These are phyloP conservation scores for Ammodytes marinus DNA, from an alignment of 2,113 vertebrate species.

Conservation along the genomic window DNA sequence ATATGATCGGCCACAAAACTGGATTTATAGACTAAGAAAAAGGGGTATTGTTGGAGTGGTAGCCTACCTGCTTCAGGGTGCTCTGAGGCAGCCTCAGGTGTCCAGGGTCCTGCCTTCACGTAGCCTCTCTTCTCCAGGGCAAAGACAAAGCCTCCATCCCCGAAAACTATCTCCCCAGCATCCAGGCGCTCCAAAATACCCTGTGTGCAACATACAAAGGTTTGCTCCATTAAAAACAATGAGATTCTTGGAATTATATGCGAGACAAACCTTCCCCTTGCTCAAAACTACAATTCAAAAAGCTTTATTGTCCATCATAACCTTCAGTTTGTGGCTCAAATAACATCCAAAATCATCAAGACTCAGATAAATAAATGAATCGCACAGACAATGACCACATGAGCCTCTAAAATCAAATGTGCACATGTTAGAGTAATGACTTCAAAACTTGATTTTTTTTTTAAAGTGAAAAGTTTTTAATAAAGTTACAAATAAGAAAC, in stretches of 20 bases:
- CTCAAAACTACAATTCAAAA: neutral
- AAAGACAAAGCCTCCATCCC: conserved; percentile 97
- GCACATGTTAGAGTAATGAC: neutral
- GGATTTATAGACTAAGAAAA: neutral
- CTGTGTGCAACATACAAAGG: conserved; percentile 68
- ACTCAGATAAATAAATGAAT: no score
- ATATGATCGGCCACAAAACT: neutral
- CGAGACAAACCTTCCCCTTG: neutral
- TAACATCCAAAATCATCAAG: no score
- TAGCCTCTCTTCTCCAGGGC: conserved; percentile 97
- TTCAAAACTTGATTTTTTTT: neutral
- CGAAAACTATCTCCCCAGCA: conserved; percentile 93
- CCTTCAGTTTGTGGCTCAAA: no score
- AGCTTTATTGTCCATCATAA: no score
- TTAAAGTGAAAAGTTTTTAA: no score
- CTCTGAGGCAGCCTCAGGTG: conserved; percentile 94
- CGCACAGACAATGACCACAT: no score
- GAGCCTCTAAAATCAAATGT: no score
- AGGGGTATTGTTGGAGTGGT: no score
- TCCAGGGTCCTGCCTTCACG: conserved; percentile 98
- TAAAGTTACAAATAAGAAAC: no score
- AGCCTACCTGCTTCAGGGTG: conserved; percentile 92
- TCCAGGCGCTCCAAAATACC: conserved; percentile 93
- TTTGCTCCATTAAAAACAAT: neutral
- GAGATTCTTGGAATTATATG: neutral